phyloP scores from a whole-genome alignment of 2,888 invertebrate species.

The Tetheella fluctuosa region DNA sequence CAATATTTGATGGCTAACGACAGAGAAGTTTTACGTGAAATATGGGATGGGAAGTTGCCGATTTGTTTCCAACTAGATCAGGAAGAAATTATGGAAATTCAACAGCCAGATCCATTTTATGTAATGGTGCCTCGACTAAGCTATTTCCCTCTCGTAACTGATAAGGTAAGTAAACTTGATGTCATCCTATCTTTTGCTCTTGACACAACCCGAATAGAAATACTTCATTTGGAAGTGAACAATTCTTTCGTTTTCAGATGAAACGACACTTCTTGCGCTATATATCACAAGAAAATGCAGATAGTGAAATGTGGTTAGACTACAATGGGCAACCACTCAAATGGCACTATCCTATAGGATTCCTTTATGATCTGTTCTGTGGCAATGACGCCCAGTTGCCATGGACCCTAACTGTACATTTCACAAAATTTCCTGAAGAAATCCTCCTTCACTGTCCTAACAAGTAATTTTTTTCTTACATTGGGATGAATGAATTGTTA shows the following conservation, averaged over 20 bases:
- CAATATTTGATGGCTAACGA: conserved; percentile 95
- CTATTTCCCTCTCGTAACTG: conserved; percentile 97
- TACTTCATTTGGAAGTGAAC: not conserved
- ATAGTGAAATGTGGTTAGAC: conserved; percentile 97
- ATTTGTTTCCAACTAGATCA: conserved; percentile 95
- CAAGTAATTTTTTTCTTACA: conserved; percentile 83
- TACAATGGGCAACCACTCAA: conserved; percentile 95
- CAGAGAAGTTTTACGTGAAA: conserved; percentile 95
- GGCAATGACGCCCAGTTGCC: conserved; percentile 90
- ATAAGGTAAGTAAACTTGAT: conserved; percentile 87
- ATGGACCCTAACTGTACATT: conserved; percentile 97
- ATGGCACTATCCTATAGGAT: conserved; percentile 95
- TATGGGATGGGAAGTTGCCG: conserved; percentile 98
- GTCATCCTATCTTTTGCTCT: not conserved
- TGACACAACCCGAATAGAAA: not conserved
- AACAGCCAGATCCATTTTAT: conserved; percentile 96
- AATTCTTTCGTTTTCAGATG: conserved; percentile 83
- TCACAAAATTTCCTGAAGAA: conserved; percentile 96
- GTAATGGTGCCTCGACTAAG: conserved; percentile 96
- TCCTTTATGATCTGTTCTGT: conserved; percentile 93
- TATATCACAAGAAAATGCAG: conserved; percentile 91
- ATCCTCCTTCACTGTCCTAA: conserved; percentile 93
- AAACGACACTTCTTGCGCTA: conserved; percentile 94
- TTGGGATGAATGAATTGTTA: not conserved
- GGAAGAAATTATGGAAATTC: conserved; percentile 94